Conservation (phyloP, 2,797 vertebrate species). For the Sebastes cheni region DNA sequence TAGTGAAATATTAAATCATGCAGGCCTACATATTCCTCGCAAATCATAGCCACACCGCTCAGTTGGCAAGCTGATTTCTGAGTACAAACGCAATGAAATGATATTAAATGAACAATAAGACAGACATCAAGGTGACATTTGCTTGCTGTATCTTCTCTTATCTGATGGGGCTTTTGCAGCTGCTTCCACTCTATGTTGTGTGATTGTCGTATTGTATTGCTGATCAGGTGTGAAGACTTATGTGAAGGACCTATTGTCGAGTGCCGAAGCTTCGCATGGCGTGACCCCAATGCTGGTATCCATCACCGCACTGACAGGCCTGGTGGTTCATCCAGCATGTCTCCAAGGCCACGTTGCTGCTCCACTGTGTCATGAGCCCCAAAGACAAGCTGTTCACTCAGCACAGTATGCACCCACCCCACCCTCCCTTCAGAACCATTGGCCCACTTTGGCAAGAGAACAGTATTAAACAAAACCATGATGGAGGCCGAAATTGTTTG, state of each 20-base stretch:
- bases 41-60: background rate
- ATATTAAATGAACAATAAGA: background rate
- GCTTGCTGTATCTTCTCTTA: background rate
- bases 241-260: slow-evolving; percentile 43
- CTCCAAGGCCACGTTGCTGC: slow-evolving; percentile 75
- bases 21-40: background rate
- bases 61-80: background rate
- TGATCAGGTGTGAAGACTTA: slow-evolving; percentile 62
- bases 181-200: slow-evolving; percentile 43
- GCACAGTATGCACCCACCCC: slow-evolving; percentile 11
- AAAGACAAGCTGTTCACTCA: slow-evolving; percentile 61
- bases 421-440: slow-evolving; percentile 13
- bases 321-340: slow-evolving; percentile 62
- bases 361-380: slow-evolving; percentile 70
- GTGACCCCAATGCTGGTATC: slow-evolving; percentile 69
- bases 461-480: background rate
- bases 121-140: slow-evolving; percentile 23
- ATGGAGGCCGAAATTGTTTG: background rate
- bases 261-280: slow-evolving; percentile 36
- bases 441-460: slow-evolving; percentile 22
- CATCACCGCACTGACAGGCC: slow-evolving; percentile 76
- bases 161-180: slow-evolving; percentile 23
- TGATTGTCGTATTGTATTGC: slow-evolving; percentile 36
- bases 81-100: background rate
- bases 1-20: background rate